Percentiles rank a stretch among this genome's conserved stretches.
Evolutionary conservation across 2,113 vertebrate genomes (phyloP).

Genomic region (Ceuthmochares aereus): DNA sequence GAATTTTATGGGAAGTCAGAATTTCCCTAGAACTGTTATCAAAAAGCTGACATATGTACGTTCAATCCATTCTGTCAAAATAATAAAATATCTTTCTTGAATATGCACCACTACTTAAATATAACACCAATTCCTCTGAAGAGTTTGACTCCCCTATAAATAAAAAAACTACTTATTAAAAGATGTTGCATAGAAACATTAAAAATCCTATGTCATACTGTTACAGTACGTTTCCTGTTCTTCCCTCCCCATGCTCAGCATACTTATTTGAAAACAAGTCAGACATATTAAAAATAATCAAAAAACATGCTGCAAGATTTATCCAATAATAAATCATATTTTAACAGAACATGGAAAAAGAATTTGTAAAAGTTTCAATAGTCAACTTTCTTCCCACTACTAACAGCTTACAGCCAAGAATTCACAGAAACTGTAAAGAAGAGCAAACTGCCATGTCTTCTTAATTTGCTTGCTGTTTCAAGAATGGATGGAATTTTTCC

Average conservation of each 20-base stretch:
- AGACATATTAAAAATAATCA: background rate
- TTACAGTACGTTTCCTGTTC: background rate
- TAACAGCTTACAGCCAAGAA: background rate
- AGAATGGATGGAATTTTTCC: background rate
- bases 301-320: background rate
- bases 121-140: background rate
- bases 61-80: background rate
- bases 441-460: background rate
- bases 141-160: background rate
- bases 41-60: background rate
- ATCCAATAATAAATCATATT: background rate
- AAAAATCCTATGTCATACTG: background rate
- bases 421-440: background rate
- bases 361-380: background rate
- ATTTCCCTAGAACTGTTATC: background rate
- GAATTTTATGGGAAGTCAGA: background rate
- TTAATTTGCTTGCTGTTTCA: background rate
- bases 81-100: background rate
- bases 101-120: background rate
- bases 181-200: background rate
- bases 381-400: background rate
- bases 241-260: background rate
- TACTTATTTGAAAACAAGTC: background rate
- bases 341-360: background rate
- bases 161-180: background rate